A percentile compares a stretch with the other conserved stretches of the same genome.
Evolutionary conservation across 1,140 invertebrate genomes (phyloP).

Genomic region (Drosophila jambulina): DNA sequence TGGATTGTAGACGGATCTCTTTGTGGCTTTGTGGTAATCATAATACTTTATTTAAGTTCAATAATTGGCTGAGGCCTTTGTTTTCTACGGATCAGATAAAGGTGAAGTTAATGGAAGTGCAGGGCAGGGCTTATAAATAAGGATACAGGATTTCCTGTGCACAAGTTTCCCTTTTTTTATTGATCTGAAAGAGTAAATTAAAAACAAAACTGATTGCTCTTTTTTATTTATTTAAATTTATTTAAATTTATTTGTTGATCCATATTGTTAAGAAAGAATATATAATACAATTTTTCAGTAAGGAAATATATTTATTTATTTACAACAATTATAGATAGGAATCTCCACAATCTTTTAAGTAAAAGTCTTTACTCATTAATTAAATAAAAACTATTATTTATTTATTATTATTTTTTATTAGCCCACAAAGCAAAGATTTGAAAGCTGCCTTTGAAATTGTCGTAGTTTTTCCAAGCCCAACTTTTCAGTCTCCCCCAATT

Average conservation of each 20-base stretch:
- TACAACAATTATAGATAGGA: no score
- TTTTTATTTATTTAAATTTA: no score
- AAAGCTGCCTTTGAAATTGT: not conserved
- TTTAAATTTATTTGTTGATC: no score
- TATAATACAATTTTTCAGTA: no score
- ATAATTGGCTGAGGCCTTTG: constrained; percentile 38
- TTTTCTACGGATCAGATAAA: constrained; percentile 3
- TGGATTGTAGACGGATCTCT: constrained; percentile 49
- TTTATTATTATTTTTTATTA: not conserved
- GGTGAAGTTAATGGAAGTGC: constrained; percentile 7
- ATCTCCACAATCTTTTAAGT: not conserved
- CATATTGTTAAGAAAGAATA: no score
- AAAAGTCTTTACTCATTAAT: not conserved
- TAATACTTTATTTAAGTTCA: constrained; percentile 37
- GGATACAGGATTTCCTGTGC: constrained; percentile 8
- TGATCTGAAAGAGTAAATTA: no score
- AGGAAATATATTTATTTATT: not conserved
- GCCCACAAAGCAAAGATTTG: not conserved
- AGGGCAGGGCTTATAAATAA: not conserved
- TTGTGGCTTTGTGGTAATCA: constrained; percentile 29
- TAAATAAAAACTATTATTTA: no score
- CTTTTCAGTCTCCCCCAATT: not conserved
- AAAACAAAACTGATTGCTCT: no score
- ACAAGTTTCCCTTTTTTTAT: no score
- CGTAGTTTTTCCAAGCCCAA: no score